Conservation (phyloP, 2,797 vertebrate species). For the Rhinichthys osculus region DNA sequence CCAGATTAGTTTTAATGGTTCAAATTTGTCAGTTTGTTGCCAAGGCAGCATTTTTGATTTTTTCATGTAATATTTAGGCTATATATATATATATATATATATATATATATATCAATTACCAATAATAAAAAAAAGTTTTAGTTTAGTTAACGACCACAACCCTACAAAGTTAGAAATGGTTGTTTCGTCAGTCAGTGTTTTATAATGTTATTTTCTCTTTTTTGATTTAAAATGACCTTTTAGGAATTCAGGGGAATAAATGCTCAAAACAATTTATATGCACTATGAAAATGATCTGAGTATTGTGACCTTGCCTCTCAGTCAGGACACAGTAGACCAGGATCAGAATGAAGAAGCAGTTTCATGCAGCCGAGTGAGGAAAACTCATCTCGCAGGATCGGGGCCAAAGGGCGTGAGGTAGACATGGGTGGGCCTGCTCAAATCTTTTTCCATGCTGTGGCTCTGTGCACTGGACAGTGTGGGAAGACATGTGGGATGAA, state of each 20-base stretch:
- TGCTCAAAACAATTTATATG: background rate
- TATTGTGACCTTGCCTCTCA: background rate
- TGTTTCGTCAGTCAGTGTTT: background rate
- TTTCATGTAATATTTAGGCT: background rate
- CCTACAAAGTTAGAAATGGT: background rate
- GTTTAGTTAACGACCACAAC: background rate
- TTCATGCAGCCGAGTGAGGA: constrained; percentile 59
- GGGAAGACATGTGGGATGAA: constrained; percentile 53
- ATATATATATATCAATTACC: too few species aligned
- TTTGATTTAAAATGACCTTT: background rate
- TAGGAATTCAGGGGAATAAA: background rate
- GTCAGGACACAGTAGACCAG: background rate
- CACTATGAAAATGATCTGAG: background rate
- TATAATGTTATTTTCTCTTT: background rate
- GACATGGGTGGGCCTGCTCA: constrained; percentile 66
- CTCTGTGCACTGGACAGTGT: constrained; percentile 45
- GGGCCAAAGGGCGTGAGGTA: constrained; percentile 56
- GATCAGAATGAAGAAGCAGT: background rate
- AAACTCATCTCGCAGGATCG: constrained; percentile 73
- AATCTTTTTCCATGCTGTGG: constrained; percentile 63
- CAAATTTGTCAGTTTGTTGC: background rate
- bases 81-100: too few species aligned
- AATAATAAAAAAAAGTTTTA: background rate
- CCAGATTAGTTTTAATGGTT: background rate
- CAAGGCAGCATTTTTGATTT: background rate